A percentile compares a stretch with the other conserved stretches of the same genome.
phyloP scores from a whole-genome alignment of 2,888 invertebrate genomes.

The Orthosia cruda region DNA sequence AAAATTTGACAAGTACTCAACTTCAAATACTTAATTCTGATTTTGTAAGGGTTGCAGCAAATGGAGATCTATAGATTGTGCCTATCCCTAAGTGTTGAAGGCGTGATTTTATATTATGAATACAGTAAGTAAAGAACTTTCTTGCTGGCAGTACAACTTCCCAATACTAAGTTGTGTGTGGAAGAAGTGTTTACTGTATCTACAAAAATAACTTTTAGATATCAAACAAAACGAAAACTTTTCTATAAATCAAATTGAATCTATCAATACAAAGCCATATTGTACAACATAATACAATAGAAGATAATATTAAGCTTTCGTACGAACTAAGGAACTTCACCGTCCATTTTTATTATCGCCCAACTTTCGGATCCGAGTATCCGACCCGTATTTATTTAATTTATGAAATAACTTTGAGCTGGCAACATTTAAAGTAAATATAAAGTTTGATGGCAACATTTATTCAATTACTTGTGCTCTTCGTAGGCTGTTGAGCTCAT shows the following conservation, averaged over 20 bases:
- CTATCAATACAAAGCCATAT: conserved; percentile 27
- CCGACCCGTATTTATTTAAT: conserved; percentile 59
- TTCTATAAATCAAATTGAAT: conserved; percentile 8
- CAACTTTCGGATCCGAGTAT: conserved; percentile 51
- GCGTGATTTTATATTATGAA: too few relatives aligned
- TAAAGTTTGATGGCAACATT: conserved; percentile 59
- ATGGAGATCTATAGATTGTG: too few relatives aligned
- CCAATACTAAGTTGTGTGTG: too few relatives aligned
- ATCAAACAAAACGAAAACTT: not conserved
- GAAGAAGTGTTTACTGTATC: not conserved
- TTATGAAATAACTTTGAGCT: conserved; percentile 62
- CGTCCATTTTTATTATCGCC: conserved; percentile 44
- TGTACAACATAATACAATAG: conserved; percentile 42
- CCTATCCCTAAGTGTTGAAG: too few relatives aligned
- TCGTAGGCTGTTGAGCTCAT: conserved; percentile 36
- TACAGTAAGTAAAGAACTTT: not conserved
- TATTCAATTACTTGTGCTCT: conserved; percentile 49
- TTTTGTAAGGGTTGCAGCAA: too few relatives aligned
- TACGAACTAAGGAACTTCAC: conserved; percentile 29
- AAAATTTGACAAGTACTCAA: too few relatives aligned
- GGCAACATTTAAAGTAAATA: conserved; percentile 60
- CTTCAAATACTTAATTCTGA: too few relatives aligned
- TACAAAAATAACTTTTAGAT: not conserved
- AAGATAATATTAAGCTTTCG: conserved; percentile 20
- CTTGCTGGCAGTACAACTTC: not conserved